These are phyloP conservation scores for Dynastes maya DNA, from an alignment of 2,888 invertebrate genomes.

Conservation along the genomic window DNA sequence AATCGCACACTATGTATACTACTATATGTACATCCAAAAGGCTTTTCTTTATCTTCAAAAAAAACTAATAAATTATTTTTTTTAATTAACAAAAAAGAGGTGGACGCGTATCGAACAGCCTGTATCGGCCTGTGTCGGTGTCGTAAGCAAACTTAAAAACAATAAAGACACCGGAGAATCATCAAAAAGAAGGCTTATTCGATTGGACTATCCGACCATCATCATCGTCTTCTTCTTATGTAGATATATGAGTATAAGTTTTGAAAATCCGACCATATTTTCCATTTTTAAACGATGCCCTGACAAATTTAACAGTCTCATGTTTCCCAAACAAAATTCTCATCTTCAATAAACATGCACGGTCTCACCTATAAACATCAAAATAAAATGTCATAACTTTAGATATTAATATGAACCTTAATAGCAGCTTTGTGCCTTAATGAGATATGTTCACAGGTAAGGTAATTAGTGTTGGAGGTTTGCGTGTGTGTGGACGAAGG, in stretches of 20 bases:
- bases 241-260: conserved; percentile 3
- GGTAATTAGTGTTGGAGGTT: conserved; percentile 42
- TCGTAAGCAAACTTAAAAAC: not conserved
- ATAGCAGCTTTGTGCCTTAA: conserved; percentile 41
- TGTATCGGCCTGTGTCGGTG: not conserved
- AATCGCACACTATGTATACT: too few relatives aligned
- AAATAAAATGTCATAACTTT: conserved; percentile 52
- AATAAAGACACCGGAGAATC: not conserved
- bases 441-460: conserved; percentile 44
- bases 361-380: conserved; percentile 50
- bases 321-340: conserved; percentile 54
- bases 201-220: not conserved
- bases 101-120: not conserved
- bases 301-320: conserved; percentile 52
- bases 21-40: too few relatives aligned
- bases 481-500: conserved; percentile 26
- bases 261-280: conserved; percentile 47
- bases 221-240: conserved; percentile 22
- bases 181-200: conserved; percentile 36
- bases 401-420: conserved; percentile 47
- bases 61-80: too few relatives aligned
- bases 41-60: too few relatives aligned
- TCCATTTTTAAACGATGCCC: conserved; percentile 48
- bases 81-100: too few relatives aligned
- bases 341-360: conserved; percentile 52